Base-by-base conservation (phyloP, 2,113 vertebrate genomes). In the Eolophus roseicapilla region DNA sequence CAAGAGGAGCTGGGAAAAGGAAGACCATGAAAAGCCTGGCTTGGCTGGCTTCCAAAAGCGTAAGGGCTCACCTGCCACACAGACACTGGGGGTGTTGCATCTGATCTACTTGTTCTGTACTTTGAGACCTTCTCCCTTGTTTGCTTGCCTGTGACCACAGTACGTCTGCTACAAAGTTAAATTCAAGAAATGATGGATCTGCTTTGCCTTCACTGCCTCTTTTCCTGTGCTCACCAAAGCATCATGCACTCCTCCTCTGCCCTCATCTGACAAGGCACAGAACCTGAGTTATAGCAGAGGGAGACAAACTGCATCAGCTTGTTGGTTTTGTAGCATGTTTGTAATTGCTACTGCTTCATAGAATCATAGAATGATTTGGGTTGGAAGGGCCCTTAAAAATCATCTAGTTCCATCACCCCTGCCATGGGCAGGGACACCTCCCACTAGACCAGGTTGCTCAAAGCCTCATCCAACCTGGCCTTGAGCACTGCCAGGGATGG, bases 51-150 rank as follows among this genome's bases (percentile, higher is more conserved):
- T 92, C 88, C 92, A 92, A 62, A 88, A 90, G 77, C 62, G 35
- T 50, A 64, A 90, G 70, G 52, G 55, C 90, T 96, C 88, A 93
- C 95, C 96, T 97, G 86, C 82, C 46, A 10, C 68, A 71, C 91
- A 96, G 86, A 64, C 86, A 39, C 55, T 0, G 37, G 53, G 79
- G 65, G 73, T 86, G 93, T 79, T 93, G 43, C 29, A 80, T 71
- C 73, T 86, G 55, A 78, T 95, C 92, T 68, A 3, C 80, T 94
- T 81, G 69, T 94, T 93, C 92, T 52, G 47, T 90, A 60, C 82
- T 95, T 71, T 18, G 81, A 4, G 82, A 55, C 90, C 62, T 86
- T 85, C 77, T 88, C 50, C 39, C 80, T 92, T 74, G 46, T 92
- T 93, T 88, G 65, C 83, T 92, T 86, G 83, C 83, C 46, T 86